Evolutionary conservation across 1,140 invertebrate genomes (phyloP), one percentile per base, ranked within the genome.

Genomic region (Saccostrea cuccullata): DNA sequence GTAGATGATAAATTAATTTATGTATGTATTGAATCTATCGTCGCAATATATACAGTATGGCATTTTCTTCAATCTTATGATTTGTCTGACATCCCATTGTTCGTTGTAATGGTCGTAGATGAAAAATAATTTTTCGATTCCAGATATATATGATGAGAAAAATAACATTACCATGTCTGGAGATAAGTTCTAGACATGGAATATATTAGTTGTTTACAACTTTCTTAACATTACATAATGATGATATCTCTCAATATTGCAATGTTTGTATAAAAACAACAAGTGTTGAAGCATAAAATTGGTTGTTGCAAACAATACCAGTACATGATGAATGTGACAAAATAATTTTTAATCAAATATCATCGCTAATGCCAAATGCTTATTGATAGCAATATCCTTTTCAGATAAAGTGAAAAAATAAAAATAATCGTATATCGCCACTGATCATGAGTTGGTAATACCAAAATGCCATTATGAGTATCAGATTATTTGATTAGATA

Each of bases 301-400:
- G 70, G 9, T 77, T 77, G 26, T 36, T 13, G 23, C 70, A 36
- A 36, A 17, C 70, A 26, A 77, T 77, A 17, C 70, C 26, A 30
- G 3, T 77, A 77, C 26, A 30, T 15, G 70, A 77, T 77, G 70
- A 12, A 36, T 12, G 70, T 30, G 70, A 26, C 26, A 77, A 77
- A 77, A 77, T 77, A 30, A 77, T 77, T 77, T 64, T 77, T 77
- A 77, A 77, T 77, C 70, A 77, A 77, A 77, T 77, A 77, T 77
- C 70, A 36, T 36, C 70, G 70, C 30, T 77, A 77, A 30, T 40
- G 70, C 70, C 23, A 77, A 36, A 77, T 77, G 23, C 70, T 26
- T 77, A 77, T 30, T 77, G 70, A 77, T 77, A 30, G 26, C 26
- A 30, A 36, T 30, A 77, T 77, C 26, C 70, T 36, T 77, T 77